These are phyloP conservation scores for Theodoxus fluviatilis DNA, from an alignment of 2,888 invertebrate species.

Conservation along the genomic window DNA sequence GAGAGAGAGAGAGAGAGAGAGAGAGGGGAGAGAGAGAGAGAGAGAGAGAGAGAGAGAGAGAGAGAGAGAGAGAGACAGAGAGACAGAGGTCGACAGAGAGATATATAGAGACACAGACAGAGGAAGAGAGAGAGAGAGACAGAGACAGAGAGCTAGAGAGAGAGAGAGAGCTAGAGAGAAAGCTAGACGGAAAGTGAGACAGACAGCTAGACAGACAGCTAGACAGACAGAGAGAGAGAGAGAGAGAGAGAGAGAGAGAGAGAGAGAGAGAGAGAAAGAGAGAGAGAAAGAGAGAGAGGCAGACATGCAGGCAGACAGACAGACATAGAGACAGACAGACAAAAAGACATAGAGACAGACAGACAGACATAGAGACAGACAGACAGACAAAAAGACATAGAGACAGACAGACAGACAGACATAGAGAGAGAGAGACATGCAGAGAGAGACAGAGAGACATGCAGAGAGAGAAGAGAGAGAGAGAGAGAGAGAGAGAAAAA, in stretches of 20 bases:
- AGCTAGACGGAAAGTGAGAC: background rate
- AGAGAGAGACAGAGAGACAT: too few relatives aligned
- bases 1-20: conserved; percentile 25
- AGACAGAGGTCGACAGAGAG: background rate
- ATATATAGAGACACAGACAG: background rate
- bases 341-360: too few relatives aligned
- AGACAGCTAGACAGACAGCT: conserved; percentile 5
- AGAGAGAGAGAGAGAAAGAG: background rate
- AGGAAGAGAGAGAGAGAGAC: background rate
- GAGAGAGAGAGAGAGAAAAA: too few relatives aligned
- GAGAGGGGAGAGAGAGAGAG: conserved; percentile 20
- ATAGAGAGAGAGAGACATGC: too few relatives aligned
- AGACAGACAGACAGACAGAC: too few relatives aligned
- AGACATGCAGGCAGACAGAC: background rate
- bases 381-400: too few relatives aligned
- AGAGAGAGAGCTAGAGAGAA: background rate
- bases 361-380: too few relatives aligned
- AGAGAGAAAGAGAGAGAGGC: background rate
- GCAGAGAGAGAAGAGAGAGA: too few relatives aligned
- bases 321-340: too few relatives aligned
- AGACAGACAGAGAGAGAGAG: conserved; percentile 7
- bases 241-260: conserved; percentile 14
- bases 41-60: conserved; percentile 18
- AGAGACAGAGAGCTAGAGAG: background rate
- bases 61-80: background rate